phyloP scores from a whole-genome alignment of 2,888 invertebrate genomes.

The Yponomeuta sedellus region DNA sequence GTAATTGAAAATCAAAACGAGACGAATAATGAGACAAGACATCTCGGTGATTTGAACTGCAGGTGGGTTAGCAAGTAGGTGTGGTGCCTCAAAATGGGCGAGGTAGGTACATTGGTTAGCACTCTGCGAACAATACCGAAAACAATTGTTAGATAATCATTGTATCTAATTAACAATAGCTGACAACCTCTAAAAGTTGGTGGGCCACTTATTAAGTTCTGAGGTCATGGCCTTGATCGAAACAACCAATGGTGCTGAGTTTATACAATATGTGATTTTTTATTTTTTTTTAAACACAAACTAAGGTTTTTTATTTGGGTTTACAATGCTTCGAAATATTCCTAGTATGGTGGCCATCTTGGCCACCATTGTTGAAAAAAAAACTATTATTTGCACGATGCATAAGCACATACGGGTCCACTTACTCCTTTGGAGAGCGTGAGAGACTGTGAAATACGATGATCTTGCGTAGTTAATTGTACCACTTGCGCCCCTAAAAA shows the following conservation, averaged over 20 bases:
- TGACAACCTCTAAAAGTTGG: not conserved
- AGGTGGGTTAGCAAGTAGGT: not conserved
- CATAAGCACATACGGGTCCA: not conserved
- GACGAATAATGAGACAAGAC: too few relatives aligned
- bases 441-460: not conserved
- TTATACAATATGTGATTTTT: not conserved
- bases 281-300: too few relatives aligned
- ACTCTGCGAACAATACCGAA: not conserved
- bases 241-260: constrained; percentile 13
- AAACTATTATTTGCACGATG: not conserved
- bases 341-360: not conserved
- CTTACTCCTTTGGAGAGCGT: too few relatives aligned
- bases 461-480: not conserved
- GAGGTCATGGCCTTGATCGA: constrained; percentile 9
- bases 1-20: too few relatives aligned
- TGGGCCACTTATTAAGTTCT: not conserved
- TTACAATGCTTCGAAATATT: not conserved
- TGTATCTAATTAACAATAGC: not conserved
- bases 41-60: too few relatives aligned
- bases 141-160: constrained; percentile 1
- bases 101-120: not conserved
- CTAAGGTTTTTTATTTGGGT: too few relatives aligned
- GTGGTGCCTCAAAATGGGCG: not conserved
- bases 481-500: not conserved
- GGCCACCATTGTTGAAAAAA: not conserved